Evolutionary conservation across 2,888 invertebrate species (phyloP).

Genomic region (Caenorhabditis sp.): DNA sequence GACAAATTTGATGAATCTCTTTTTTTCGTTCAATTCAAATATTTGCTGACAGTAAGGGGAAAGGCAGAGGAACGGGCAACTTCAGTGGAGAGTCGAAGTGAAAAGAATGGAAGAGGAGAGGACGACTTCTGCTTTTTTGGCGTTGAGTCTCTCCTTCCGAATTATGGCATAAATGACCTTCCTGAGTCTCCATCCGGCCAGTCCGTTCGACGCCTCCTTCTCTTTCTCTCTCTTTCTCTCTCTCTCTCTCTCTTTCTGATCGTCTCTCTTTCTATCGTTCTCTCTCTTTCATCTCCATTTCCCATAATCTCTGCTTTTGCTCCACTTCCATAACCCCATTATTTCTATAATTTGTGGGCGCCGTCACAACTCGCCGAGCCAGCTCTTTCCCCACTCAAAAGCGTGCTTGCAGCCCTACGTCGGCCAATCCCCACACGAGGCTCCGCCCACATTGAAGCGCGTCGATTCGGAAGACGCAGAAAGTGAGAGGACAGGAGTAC

Average conservation of each 20-base stretch:
- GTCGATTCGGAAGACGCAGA: not conserved
- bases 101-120: not conserved
- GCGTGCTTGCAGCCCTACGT: slow-evolving; percentile 25
- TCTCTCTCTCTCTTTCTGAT: slow-evolving; percentile 13
- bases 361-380: not conserved
- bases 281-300: not conserved
- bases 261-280: slow-evolving; percentile 8
- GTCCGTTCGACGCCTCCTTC: slow-evolving; percentile 22
- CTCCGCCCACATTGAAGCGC: slow-evolving; percentile 41
- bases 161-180: slow-evolving; percentile 20
- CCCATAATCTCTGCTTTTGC: not conserved
- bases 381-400: not conserved
- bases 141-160: slow-evolving; percentile 6
- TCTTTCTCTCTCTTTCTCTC: slow-evolving; percentile 7
- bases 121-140: not conserved
- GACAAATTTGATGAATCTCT: slow-evolving; percentile 1
- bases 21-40: not conserved
- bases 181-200: slow-evolving; percentile 11
- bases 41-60: not conserved
- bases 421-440: slow-evolving; percentile 40
- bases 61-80: not conserved
- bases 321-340: slow-evolving; percentile 34
- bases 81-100: not conserved
- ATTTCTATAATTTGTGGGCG: slow-evolving; percentile 41
- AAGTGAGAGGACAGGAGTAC: slow-evolving; percentile 23